Evolutionary conservation across 2,888 invertebrate species (phyloP), one percentile per base, ranked within the genome.

Genomic region (Lomographa bimaculata): DNA sequence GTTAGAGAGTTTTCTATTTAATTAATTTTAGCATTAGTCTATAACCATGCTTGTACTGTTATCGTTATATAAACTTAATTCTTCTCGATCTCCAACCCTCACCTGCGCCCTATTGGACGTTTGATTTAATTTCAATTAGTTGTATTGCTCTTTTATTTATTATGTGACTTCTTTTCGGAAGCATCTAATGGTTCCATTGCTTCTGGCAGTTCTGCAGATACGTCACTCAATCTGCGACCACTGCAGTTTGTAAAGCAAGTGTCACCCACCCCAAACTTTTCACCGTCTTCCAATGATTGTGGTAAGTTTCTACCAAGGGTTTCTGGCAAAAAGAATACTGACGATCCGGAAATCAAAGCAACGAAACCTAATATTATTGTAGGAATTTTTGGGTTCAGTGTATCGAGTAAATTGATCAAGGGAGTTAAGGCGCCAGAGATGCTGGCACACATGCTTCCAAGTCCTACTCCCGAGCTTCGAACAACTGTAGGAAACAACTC

Each of bases 401-500:
- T 93, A 71, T 96, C 96, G 26, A 96, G 80, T 5, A 96, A 80
- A 32, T 93, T 92, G 12, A 96, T 93, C 20, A 96, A 78, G 0
- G 96, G 96, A 0, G 96, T 95, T 12, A 96, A 71, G 1, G 96
- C 94, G 0, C 95, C 96, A 1, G 95, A 94, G 1, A 95, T 87
- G 81, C 96, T 93, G 1, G 96, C 96, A 58, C 93, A 95, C 95
- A 96, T 96, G 2, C 95, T 94, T 2, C 95, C 96, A 11, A 96
- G 81, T 0, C 96, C 96, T 56, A 96, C 91, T 0, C 95, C 96
- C 0, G 96, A 95, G 69, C 96, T 96, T 8, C 96, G 90, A 1
- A 96, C 91, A 0, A 96, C 96, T 0, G 96, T 96, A 0, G 96
- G 96, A 64, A 96, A 96, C 3, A 96, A 74, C 78, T 96, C 96